phyloP scores from a whole-genome alignment of 1,140 invertebrate genomes.

The Bradysia coprophila region DNA sequence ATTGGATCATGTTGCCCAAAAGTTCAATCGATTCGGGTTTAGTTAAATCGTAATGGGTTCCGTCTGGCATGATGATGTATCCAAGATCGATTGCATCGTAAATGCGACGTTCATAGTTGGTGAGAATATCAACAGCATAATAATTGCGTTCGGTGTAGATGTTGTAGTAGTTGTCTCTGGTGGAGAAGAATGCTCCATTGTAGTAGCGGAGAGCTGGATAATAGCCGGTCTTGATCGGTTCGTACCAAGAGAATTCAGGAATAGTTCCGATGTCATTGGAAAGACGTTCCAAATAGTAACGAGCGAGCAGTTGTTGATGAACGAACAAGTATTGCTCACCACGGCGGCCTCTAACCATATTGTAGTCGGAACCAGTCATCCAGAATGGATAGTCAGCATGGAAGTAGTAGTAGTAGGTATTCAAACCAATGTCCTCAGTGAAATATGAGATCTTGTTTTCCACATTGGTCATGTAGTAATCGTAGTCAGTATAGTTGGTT shows the following conservation, averaged over 20 bases:
- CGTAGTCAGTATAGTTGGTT: slow-evolving; percentile 31
- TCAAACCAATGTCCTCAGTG: slow-evolving; percentile 47
- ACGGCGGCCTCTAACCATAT: slow-evolving; percentile 29
- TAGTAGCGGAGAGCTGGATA: slow-evolving; percentile 36
- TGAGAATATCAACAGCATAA: slow-evolving; percentile 27
- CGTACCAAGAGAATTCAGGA: slow-evolving; percentile 31
- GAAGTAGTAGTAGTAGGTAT: slow-evolving; percentile 49
- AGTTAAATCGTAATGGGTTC: slow-evolving; percentile 19
- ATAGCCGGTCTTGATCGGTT: slow-evolving; percentile 33
- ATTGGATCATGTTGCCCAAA: slow-evolving; percentile 32
- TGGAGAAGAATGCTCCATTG: slow-evolving; percentile 41
- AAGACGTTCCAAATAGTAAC: slow-evolving; percentile 45
- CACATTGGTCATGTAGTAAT: slow-evolving; percentile 9
- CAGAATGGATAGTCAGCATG: slow-evolving; percentile 44
- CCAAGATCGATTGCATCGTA: slow-evolving; percentile 39
- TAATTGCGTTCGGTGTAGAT: slow-evolving; percentile 31
- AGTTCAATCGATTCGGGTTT: slow-evolving; percentile 31
- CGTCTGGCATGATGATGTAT: slow-evolving; percentile 31
- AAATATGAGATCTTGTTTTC: slow-evolving; percentile 49
- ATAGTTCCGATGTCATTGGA: slow-evolving; percentile 38
- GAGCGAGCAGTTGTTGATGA: slow-evolving; percentile 36
- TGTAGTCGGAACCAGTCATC: slow-evolving; percentile 29
- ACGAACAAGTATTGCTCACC: slow-evolving; percentile 37
- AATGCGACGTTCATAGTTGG: slow-evolving; percentile 36
- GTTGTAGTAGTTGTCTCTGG: slow-evolving; percentile 33